Percentiles rank a stretch among this genome's conserved stretches.
phyloP scores from a whole-genome alignment of 2,797 vertebrate genomes.

The Odontamblyopus rebecca region DNA sequence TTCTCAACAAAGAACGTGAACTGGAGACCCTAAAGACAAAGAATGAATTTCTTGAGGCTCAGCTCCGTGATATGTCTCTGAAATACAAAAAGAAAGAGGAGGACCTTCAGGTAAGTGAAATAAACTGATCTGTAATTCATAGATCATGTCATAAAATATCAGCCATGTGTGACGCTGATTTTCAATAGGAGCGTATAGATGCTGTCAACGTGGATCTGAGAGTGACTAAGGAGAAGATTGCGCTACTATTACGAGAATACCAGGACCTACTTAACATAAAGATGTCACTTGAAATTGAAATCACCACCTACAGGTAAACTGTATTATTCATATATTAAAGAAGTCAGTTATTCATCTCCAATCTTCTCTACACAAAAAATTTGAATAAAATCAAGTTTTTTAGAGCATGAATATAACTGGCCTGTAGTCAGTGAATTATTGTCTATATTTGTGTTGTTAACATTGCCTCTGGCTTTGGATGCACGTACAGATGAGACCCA shows the following conservation, averaged over 20 bases:
- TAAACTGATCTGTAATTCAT: neutral
- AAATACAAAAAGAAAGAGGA: constrained; percentile 62
- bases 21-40: constrained; percentile 69
- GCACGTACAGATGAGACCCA: neutral
- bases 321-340: neutral
- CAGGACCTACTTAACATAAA: constrained; percentile 81
- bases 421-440: neutral
- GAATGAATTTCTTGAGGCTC: constrained; percentile 70
- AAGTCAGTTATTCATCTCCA: neutral
- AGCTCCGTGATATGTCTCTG: constrained; percentile 63
- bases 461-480: neutral
- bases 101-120: constrained; percentile 53
- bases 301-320: constrained; percentile 80
- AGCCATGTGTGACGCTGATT: neutral
- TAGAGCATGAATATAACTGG: no score
- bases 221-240: constrained; percentile 78
- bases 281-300: constrained; percentile 83
- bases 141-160: neutral
- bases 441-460: neutral
- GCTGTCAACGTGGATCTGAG: constrained; percentile 69
- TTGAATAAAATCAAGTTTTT: no score
- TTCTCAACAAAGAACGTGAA: constrained; percentile 75
- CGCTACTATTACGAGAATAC: constrained; percentile 78
- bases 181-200: constrained; percentile 66
- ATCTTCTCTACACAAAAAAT: no score